Conservation (phyloP, 2,888 invertebrate species). For the Hecatera dysodea region DNA sequence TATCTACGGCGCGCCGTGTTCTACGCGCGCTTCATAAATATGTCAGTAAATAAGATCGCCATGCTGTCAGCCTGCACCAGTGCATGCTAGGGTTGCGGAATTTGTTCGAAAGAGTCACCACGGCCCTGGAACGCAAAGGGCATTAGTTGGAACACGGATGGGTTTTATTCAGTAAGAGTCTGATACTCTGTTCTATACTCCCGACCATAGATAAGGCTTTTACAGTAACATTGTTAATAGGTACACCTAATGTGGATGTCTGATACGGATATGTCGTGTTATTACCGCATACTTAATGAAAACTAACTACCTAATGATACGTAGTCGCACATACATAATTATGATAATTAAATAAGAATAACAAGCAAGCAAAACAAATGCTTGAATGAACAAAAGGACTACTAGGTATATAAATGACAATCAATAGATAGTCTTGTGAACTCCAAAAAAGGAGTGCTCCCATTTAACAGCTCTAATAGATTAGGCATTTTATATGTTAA, state of each 20-base stretch:
- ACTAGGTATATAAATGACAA: conserved; percentile 52
- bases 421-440: conserved; percentile 30
- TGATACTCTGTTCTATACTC: too few relatives aligned
- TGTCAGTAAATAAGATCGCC: too few relatives aligned
- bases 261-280: conserved; percentile 25
- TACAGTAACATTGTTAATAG: background rate
- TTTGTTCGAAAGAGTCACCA: too few relatives aligned
- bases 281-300: conserved; percentile 27
- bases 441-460: conserved; percentile 50
- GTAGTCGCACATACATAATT: conserved; percentile 31
- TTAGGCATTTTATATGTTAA: conserved; percentile 63
- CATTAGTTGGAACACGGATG: too few relatives aligned
- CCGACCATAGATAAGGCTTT: too few relatives aligned
- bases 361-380: conserved; percentile 30
- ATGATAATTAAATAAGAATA: conserved; percentile 39
- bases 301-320: too few relatives aligned
- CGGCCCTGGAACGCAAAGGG: too few relatives aligned
- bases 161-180: too few relatives aligned
- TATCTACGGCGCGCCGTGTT: too few relatives aligned
- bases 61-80: too few relatives aligned
- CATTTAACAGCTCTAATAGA: conserved; percentile 40
- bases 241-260: conserved; percentile 4
- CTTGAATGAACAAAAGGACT: conserved; percentile 44
- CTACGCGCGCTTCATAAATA: too few relatives aligned
- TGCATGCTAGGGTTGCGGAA: too few relatives aligned